phyloP scores from a whole-genome alignment of 1,140 invertebrate genomes.

The Anthonomus grandis region DNA sequence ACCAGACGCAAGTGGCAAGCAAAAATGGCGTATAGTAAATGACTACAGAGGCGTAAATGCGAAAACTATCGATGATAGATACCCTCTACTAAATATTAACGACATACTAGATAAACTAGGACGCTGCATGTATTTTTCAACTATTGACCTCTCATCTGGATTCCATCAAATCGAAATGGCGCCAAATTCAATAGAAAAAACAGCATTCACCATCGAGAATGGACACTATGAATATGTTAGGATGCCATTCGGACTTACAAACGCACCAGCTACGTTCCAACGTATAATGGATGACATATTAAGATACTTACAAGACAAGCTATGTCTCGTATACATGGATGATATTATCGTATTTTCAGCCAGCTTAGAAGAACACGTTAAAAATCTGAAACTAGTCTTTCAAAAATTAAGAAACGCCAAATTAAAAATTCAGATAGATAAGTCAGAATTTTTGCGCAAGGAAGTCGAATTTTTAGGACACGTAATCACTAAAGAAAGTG shows the following conservation, averaged over 20 bases:
- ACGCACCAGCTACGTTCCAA: constrained; percentile 49
- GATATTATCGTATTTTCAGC: constrained; percentile 27
- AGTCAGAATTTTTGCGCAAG: constrained; percentile 19
- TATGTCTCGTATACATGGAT: constrained; percentile 28
- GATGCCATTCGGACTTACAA: constrained; percentile 49
- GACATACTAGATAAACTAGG: constrained; percentile 44
- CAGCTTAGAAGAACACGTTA: constrained; percentile 22
- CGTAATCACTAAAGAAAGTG: constrained; percentile 29
- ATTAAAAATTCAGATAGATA: constrained; percentile 20
- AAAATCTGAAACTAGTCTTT: constrained; percentile 8
- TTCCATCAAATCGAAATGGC: constrained; percentile 52
- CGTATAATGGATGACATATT: constrained; percentile 48
- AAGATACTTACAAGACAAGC: constrained; percentile 34
- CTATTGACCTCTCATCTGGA: constrained; percentile 49
- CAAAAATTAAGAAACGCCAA: constrained; percentile 14
- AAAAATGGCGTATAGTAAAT: constrained; percentile 44
- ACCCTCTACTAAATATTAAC: constrained; percentile 54
- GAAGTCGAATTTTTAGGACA: constrained; percentile 34
- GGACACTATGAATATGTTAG: constrained; percentile 46
- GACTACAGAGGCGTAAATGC: constrained; percentile 50
- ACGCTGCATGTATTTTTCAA: constrained; percentile 43
- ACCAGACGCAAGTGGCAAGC: no score
- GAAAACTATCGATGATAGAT: constrained; percentile 49
- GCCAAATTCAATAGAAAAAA: constrained; percentile 42
- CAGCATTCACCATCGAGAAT: constrained; percentile 42